Evolutionary conservation across 2,113 vertebrate genomes (phyloP), one percentile per base, ranked within the genome.

Genomic region (Seriola aureovittata): DNA sequence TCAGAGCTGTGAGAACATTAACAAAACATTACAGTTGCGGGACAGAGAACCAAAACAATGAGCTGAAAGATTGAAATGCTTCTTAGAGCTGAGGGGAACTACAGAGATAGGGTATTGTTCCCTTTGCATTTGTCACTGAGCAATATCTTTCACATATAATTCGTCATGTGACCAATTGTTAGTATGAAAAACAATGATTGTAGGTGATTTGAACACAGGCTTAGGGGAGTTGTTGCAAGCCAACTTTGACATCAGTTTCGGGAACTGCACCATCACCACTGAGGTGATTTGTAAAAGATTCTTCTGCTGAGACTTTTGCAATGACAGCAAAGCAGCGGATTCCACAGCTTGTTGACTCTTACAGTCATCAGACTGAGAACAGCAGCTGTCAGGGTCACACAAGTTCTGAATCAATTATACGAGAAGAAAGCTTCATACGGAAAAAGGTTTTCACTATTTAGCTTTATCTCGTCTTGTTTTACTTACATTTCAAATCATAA

Each of bases 401-500:
- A 38, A 38, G 9, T 46, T 71, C 60, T 62, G 60, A 76, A 81
- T 71, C 62, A 52, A 76, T 85, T 67, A 72, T 62, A 77, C 42
- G 60, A 54, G 16, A 12, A 62, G 16, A 59, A 38, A 48, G 13
- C 32, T 62, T n/a, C 3, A 44, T 2, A 10, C 50, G 54, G 34
- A 76, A 8, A 21, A 71, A 5, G 4, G 44, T 65, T 62, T 42
- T 63, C 34, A 58, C 54, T 34, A 52, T 50, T 59, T 34, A 5
- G 16, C 5, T 78, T 68, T 29, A 36, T 71, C 34, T 32, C 36
- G 14, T 3, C 52, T 75, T 19, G 9, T 12, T 38, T 5, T 50
- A 4, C 40, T 23, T 13, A 21, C 5, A 38, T 64, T 66, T 17
- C 14, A 46, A 3, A 44, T 14, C 14, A 66, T 40, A 25, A 9